Percentiles rank a stretch among this genome's conserved stretches.
These are phyloP conservation scores for Oncopodura yosiiana DNA, from an alignment of 1,140 invertebrate genomes.

Conservation along the genomic window DNA sequence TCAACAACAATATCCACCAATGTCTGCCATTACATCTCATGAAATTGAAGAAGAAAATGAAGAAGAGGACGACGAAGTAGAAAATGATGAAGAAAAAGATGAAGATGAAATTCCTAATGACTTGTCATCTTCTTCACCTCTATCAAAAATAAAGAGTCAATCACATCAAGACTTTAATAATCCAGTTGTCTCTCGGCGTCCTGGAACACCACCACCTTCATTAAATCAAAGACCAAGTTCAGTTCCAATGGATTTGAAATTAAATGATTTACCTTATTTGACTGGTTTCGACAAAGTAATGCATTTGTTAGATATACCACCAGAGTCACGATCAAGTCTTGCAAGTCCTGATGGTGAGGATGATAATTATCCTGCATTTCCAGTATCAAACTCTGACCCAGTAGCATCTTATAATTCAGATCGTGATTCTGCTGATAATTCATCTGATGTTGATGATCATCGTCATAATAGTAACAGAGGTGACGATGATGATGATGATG, in stretches of 20 bases:
- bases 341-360: conserved; percentile 16
- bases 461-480: conserved; percentile 7
- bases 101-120: conserved; percentile 1
- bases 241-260: conserved; percentile 25
- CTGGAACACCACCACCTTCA: conserved; percentile 13
- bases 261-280: conserved; percentile 26
- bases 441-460: no score
- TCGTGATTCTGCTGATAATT: no score
- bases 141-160: conserved; percentile 8
- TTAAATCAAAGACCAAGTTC: conserved; percentile 10
- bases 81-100: not conserved
- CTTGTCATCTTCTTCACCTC: not conserved
- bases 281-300: conserved; percentile 28
- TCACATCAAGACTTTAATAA: conserved; percentile 4
- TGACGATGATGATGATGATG: conserved; percentile 5
- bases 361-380: conserved; percentile 26
- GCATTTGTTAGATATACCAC: conserved; percentile 28
- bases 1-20: no score
- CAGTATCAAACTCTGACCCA: conserved; percentile 35
- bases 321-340: conserved; percentile 20
- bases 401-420: conserved; percentile 33
- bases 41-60: no score
- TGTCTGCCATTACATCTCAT: no score
- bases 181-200: not conserved
- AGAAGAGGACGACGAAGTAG: not conserved